phyloP scores from a whole-genome alignment of 2,797 vertebrate species.

The Bradypodion pumilum region DNA sequence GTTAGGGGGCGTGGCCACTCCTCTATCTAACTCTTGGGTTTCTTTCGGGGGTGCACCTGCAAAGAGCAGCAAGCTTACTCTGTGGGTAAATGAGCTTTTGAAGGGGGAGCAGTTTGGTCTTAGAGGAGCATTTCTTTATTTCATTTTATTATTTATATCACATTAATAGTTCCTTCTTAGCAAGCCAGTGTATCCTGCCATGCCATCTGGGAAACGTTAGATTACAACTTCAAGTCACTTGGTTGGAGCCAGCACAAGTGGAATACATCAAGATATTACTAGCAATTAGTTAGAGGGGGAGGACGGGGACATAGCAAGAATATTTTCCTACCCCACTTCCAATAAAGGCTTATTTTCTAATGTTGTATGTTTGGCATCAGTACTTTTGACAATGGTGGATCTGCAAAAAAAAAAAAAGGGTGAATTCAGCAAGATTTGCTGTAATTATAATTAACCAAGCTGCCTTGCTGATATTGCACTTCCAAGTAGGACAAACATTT shows the following conservation, averaged over 20 bases:
- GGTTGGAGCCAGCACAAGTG: neutral
- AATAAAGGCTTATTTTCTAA: neutral
- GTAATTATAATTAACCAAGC: conserved; percentile 20
- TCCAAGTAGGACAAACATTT: neutral
- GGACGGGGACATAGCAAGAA: neutral
- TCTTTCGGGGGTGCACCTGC: too few species aligned
- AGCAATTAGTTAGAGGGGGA: neutral
- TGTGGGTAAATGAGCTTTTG: neutral
- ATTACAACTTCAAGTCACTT: neutral
- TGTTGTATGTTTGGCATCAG: neutral
- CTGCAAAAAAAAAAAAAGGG: neutral
- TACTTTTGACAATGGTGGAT: conserved; percentile 14
- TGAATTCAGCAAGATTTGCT: neutral
- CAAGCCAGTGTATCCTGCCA: neutral
- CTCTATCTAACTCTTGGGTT: too few species aligned
- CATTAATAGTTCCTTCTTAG: neutral
- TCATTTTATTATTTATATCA: conserved; percentile 1
- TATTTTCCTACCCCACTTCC: neutral
- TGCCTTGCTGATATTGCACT: neutral
- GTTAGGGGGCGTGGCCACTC: too few species aligned
- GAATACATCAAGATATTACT: neutral
- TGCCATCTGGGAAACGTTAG: neutral
- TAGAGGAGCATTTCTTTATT: neutral
- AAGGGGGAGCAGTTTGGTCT: neutral
- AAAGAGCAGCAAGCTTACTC: neutral